Conservation (phyloP, 1,140 invertebrate species). For the Tetramorium alpestre region DNA sequence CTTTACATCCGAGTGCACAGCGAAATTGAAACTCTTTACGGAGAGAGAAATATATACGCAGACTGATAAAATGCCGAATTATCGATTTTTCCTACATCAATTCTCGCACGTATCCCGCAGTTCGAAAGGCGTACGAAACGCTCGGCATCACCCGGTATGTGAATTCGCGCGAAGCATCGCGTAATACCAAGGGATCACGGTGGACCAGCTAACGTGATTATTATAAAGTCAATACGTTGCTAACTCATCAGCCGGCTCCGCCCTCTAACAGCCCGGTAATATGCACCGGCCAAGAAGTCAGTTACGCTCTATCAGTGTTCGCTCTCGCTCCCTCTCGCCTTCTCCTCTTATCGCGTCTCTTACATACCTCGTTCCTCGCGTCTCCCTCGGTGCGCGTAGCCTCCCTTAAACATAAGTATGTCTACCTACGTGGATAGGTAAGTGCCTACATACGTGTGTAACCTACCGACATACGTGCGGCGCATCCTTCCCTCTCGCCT, state of each 20-base stretch:
- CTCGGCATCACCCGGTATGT: slow-evolving; percentile 75
- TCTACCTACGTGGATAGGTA: slow-evolving; percentile 69
- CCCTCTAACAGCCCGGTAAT: slow-evolving; percentile 86
- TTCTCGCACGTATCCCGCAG: neutral
- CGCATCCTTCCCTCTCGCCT: slow-evolving; percentile 25
- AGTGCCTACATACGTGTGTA: slow-evolving; percentile 71
- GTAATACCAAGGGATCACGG: slow-evolving; percentile 78
- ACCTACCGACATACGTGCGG: slow-evolving; percentile 70
- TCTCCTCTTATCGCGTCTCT: slow-evolving; percentile 37
- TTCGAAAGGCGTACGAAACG: neutral
- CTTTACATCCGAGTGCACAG: neutral
- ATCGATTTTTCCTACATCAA: neutral
- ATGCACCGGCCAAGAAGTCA: slow-evolving; percentile 84
- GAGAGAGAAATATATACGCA: neutral
- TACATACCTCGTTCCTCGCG: neutral
- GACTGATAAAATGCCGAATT: neutral
- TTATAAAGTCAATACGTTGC: slow-evolving; percentile 86
- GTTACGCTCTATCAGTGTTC: slow-evolving; percentile 79
- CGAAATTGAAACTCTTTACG: neutral
- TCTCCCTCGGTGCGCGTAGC: slow-evolving; percentile 44
- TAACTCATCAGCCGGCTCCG: slow-evolving; percentile 85
- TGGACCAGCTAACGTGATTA: slow-evolving; percentile 84
- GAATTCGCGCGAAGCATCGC: slow-evolving; percentile 76
- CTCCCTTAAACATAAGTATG: slow-evolving; percentile 47
- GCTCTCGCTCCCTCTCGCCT: slow-evolving; percentile 56